These are phyloP conservation scores for Tanytarsus gracilentus DNA, from an alignment of 2,888 invertebrate species.

Conservation along the genomic window DNA sequence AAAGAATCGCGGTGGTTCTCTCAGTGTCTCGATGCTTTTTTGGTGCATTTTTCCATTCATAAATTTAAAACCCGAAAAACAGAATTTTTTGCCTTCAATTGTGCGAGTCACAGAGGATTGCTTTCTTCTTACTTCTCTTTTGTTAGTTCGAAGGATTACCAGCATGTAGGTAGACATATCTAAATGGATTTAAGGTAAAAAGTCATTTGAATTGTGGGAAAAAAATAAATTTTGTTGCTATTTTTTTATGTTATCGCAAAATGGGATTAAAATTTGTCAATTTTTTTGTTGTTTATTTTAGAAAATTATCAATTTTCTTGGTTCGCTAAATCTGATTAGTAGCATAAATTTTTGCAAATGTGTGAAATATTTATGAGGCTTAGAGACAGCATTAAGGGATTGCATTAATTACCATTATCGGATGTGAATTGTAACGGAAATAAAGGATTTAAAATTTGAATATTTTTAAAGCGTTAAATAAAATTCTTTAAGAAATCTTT, in stretches of 20 bases:
- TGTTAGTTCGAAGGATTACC: conserved; percentile 8
- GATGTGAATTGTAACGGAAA: not conserved
- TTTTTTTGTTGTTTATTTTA: no score
- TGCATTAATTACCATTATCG: not conserved
- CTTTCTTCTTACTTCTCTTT: not conserved
- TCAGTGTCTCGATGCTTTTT: no score
- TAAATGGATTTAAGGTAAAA: no score
- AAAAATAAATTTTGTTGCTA: no score
- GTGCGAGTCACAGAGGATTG: not conserved
- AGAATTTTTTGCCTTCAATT: not conserved
- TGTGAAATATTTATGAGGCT: no score
- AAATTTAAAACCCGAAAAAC: conserved; percentile 5
- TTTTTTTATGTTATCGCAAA: no score
- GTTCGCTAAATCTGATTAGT: no score
- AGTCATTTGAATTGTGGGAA: no score
- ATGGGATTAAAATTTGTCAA: no score
- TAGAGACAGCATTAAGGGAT: no score
- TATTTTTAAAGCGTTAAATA: not conserved
- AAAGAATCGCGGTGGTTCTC: conserved; percentile 17
- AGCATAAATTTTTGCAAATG: no score
- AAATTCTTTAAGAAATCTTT: not conserved
- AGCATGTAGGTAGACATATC: conserved; percentile 24
- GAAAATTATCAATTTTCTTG: no score
- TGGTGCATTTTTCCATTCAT: conserved; percentile 12
- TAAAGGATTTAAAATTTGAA: not conserved